phyloP scores from a whole-genome alignment of 2,113 vertebrate genomes.

The Podarcis cretensis region DNA sequence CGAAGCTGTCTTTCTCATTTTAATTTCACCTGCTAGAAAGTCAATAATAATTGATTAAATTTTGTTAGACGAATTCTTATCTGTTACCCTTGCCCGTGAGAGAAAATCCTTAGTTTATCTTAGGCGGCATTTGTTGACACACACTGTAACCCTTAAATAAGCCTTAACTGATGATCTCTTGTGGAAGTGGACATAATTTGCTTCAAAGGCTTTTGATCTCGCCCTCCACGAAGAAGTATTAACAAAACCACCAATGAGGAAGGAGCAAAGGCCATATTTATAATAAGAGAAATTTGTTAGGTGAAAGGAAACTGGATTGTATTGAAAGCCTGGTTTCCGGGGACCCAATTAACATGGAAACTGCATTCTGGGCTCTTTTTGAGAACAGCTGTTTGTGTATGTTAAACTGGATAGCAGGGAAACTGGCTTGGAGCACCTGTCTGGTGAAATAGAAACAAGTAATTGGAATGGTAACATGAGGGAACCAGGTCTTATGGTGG shows the following conservation, averaged over 20 bases:
- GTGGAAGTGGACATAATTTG: conserved; percentile 45
- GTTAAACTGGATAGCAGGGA: neutral
- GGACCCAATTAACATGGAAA: conserved; percentile 3
- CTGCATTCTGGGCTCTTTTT: neutral
- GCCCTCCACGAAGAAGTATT: conserved; percentile 4
- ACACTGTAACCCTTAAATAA: conserved; percentile 31
- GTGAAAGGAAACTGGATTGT: conserved; percentile 18
- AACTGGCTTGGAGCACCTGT: neutral
- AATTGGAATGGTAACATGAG: neutral
- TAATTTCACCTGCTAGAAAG: conserved; percentile 44
- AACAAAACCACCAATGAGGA: conserved; percentile 2
- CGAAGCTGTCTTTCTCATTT: conserved; percentile 46
- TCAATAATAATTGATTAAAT: conserved; percentile 44
- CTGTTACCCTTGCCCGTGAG: conserved; percentile 33
- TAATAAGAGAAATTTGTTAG: neutral
- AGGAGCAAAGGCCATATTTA: neutral
- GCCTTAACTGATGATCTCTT: conserved; percentile 43
- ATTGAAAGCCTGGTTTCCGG: neutral
- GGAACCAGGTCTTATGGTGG: neutral
- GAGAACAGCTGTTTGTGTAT: neutral
- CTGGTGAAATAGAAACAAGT: neutral
- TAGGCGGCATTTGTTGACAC: conserved; percentile 34
- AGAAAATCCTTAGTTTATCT: conserved; percentile 23
- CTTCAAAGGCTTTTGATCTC: conserved; percentile 38
- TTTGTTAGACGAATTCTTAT: conserved; percentile 45